Conservation (phyloP, 1,140 invertebrate species). For the Lordiphosa clarofinis region DNA sequence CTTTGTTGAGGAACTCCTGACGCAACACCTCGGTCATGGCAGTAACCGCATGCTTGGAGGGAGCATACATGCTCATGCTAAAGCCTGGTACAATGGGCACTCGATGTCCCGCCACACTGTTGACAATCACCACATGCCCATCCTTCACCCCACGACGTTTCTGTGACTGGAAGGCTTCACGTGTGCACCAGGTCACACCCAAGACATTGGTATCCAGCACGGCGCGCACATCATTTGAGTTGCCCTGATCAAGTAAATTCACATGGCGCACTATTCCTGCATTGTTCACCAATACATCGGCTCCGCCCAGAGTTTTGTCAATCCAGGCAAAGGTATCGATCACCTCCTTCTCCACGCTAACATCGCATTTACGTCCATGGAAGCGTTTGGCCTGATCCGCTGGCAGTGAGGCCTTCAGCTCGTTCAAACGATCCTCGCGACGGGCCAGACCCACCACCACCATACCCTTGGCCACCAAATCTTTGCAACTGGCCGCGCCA, state of each 20-base stretch:
- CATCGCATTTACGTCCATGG: conserved; percentile 82
- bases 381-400: conserved; percentile 75
- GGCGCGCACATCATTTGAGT: conserved; percentile 38
- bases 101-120: conserved; percentile 82
- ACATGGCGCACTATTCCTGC: conserved; percentile 82
- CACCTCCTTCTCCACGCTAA: conserved; percentile 85
- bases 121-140: conserved; percentile 88
- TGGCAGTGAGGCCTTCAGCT: conserved; percentile 62
- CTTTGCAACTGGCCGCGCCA: conserved; percentile 79
- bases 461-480: conserved; percentile 81
- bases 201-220: conserved; percentile 85
- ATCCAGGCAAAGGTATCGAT: conserved; percentile 84
- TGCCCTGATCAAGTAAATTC: conserved; percentile 18
- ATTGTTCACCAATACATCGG: conserved; percentile 88
- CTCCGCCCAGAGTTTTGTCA: conserved; percentile 82
- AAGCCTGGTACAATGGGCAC: conserved; percentile 70
- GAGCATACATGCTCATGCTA: conserved; percentile 82
- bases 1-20: conserved; percentile 83
- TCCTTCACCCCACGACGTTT: conserved; percentile 82
- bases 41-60: conserved; percentile 86
- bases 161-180: conserved; percentile 85
- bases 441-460: conserved; percentile 86
- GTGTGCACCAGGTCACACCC: conserved; percentile 84
- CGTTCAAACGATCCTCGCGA: conserved; percentile 81
- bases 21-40: conserved; percentile 84